Percentiles rank a stretch among this genome's conserved stretches.
Evolutionary conservation across 92 coral and sea anemone species (phyloP).

Genomic region (Porites lobata): DNA sequence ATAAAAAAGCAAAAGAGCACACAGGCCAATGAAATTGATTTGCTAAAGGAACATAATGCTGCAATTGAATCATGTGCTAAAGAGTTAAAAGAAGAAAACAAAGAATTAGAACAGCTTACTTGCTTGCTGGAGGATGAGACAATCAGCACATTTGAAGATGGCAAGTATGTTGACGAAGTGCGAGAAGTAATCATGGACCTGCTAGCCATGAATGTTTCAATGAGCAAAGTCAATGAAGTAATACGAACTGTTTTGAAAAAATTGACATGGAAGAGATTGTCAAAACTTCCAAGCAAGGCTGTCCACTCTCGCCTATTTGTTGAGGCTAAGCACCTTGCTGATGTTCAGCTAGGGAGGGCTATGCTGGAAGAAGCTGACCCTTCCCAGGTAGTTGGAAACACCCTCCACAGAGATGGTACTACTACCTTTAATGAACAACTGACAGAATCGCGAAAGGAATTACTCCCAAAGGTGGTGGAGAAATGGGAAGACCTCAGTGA

Average conservation of each 20-base stretch:
- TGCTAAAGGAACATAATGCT: slow-evolving; percentile 43
- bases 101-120: slow-evolving; percentile 33
- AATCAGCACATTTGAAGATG: slow-evolving; percentile 45
- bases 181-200: slow-evolving; percentile 51
- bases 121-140: background rate
- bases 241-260: slow-evolving; percentile 39
- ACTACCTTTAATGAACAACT: slow-evolving; percentile 48
- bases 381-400: slow-evolving; percentile 44
- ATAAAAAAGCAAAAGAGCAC: slow-evolving; percentile 33
- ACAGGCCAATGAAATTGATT: slow-evolving; percentile 38
- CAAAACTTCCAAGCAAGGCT: slow-evolving; percentile 54
- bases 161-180: slow-evolving; percentile 47
- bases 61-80: slow-evolving; percentile 40
- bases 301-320: slow-evolving; percentile 56
- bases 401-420: slow-evolving; percentile 57
- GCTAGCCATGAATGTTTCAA: slow-evolving; percentile 55
- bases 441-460: slow-evolving; percentile 33
- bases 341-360: slow-evolving; percentile 56
- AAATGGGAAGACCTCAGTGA: slow-evolving; percentile 47
- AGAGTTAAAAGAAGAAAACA: slow-evolving; percentile 45
- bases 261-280: slow-evolving; percentile 32
- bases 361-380: slow-evolving; percentile 55
- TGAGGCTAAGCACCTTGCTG: slow-evolving; percentile 51
- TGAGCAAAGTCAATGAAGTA: slow-evolving; percentile 57
- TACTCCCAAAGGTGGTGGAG: slow-evolving; percentile 51